These are phyloP conservation scores for Schmidtea mediterranea DNA, from an alignment of 1,140 invertebrate genomes.

Conservation along the genomic window DNA sequence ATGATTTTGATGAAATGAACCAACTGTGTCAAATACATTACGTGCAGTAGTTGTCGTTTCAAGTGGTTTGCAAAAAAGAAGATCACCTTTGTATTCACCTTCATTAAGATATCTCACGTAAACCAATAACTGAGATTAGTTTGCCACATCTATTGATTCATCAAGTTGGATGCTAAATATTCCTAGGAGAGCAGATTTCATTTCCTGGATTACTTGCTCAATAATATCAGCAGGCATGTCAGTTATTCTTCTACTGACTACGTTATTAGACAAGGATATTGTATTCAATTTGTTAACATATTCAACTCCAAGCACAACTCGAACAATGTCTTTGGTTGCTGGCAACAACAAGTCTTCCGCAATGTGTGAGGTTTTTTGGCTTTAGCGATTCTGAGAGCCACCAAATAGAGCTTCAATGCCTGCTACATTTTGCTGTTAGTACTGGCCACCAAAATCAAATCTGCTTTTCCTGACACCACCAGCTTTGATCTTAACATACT, in stretches of 20 bases:
- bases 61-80: conserved; percentile 9
- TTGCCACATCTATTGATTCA: too few relatives aligned
- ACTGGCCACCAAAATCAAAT: conserved; percentile 8
- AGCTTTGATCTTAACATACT: too few relatives aligned
- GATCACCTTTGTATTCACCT: too few relatives aligned
- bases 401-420: conserved; percentile 12
- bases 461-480: too few relatives aligned
- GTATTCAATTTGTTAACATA: conserved; percentile 8
- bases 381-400: conserved; percentile 14
- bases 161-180: too few relatives aligned
- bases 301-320: conserved; percentile 14
- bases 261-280: conserved; percentile 11
- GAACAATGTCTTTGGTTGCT: conserved; percentile 15
- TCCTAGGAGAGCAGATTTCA: conserved; percentile 9
- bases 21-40: too few relatives aligned
- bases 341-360: conserved; percentile 19
- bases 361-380: conserved; percentile 19
- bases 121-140: too few relatives aligned
- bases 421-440: conserved; percentile 10
- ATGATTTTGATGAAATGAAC: conserved; percentile 9
- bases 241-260: conserved; percentile 10
- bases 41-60: conserved; percentile 9
- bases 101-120: too few relatives aligned
- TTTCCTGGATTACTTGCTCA: conserved; percentile 10
- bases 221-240: conserved; percentile 11